Base-by-base conservation (phyloP, 1,140 invertebrate species). In the Drosophila bipectinata region DNA sequence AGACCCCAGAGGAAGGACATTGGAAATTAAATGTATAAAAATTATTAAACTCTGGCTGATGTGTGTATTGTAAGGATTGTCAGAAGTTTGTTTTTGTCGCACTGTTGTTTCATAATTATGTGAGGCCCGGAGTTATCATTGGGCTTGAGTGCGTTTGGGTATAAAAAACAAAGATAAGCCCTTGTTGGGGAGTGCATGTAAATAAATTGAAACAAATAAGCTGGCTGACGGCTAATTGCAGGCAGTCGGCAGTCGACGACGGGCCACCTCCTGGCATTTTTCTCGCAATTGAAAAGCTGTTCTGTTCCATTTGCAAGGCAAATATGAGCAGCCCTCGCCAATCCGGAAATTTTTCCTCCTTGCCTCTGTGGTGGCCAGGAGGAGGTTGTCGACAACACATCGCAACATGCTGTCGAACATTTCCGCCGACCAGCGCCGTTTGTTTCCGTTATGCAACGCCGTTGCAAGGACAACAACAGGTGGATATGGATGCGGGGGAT, bases 391-490 rank as follows among this genome's bases (percentile, higher is more conserved):
- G 72, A 67, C 63, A 61, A 59, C 64, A 59, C 64, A 61, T 61
- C 64, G 88, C 88, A 90, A 88, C 88, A 90, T 90, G 84, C 89
- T 90, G 88, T 90, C 77, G 79, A 84, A 90, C 88, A 90, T 90
- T 79, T 81, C 88, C 88, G 77, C 69, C 54, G 58, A 49, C 47
- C 69, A 75, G 61, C 48, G 66, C 58, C 75, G 47, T 67, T 56
- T 49, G 71, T 63, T 87, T 88, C 82, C 83, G 79, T 68, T 79
- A 64, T 79, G 82, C 82, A 85, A 44, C 37, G 72, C 64, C 45
- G 67, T 57, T 72, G 61, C 66, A 71, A 63, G 68, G 69, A 83
- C 78, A 75, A 88, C 83, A 88, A 87, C 83, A 87, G 83, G 83
- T 88, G 79, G 54, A 55, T 39, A 14, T n/a, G 56, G 24, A 24